A percentile compares a stretch with the other conserved stretches of the same genome.
Evolutionary conservation across 2,113 vertebrate species (phyloP).

Genomic region (Nycticryphes semicollaris): DNA sequence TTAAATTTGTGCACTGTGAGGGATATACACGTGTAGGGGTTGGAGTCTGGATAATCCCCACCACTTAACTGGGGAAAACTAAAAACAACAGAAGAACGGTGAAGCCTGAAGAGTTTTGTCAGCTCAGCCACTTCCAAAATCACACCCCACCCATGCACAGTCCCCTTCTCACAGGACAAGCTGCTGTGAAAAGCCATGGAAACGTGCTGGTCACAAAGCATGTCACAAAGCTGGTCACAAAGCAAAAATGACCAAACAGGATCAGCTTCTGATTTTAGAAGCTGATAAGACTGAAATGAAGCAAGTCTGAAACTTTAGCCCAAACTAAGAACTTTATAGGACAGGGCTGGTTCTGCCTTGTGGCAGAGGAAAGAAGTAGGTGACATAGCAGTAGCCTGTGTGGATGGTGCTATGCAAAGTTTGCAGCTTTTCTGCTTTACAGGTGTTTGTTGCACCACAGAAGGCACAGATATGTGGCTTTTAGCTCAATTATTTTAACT

Average conservation of each 20-base stretch:
- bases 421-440: background rate
- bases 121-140: background rate
- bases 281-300: background rate
- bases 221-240: background rate
- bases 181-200: background rate
- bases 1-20: background rate
- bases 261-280: background rate
- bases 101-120: background rate
- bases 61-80: background rate
- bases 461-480: background rate
- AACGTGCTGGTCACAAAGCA: background rate
- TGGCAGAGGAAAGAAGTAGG: background rate
- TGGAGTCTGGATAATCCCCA: background rate
- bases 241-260: background rate
- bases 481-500: background rate
- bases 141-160: background rate
- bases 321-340: background rate
- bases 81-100: background rate
- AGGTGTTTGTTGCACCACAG: background rate
- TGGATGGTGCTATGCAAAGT: background rate
- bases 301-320: background rate
- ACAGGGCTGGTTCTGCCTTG: background rate
- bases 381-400: background rate
- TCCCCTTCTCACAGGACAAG: background rate
- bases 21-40: background rate